Evolutionary conservation across 2,888 invertebrate species (phyloP).

Genomic region (Philaethria dido): DNA sequence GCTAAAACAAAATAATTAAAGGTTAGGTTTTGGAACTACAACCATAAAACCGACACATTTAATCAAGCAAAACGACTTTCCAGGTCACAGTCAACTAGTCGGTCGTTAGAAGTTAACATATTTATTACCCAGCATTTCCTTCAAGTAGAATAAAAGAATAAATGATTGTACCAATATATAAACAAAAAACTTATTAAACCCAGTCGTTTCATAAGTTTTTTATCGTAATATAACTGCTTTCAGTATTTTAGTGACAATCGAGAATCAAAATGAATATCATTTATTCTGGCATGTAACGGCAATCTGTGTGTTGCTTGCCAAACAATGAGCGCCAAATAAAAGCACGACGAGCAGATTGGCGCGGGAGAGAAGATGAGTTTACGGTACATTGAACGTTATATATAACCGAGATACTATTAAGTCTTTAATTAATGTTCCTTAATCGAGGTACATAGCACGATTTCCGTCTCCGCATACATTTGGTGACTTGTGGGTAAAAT

Average conservation of each 20-base stretch:
- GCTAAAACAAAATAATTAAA: no score
- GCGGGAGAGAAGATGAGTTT: slow-evolving; percentile 24
- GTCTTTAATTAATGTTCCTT: slow-evolving; percentile 32
- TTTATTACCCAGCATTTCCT: no score
- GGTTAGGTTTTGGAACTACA: no score
- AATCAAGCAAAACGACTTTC: no score
- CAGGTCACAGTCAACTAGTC: no score
- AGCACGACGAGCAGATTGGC: slow-evolving; percentile 24
- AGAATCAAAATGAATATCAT: slow-evolving; percentile 48
- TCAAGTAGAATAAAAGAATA: no score
- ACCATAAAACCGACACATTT: no score
- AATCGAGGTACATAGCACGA: slow-evolving; percentile 20
- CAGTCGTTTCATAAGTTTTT: background rate
- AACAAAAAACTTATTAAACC: background rate
- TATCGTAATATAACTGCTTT: slow-evolving; percentile 52
- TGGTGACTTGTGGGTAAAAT: slow-evolving; percentile 22
- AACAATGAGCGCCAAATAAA: slow-evolving; percentile 61
- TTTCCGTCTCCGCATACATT: slow-evolving; percentile 13
- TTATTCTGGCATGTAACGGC: slow-evolving; percentile 50
- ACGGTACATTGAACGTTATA: slow-evolving; percentile 40
- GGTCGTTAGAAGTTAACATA: no score
- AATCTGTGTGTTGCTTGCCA: slow-evolving; percentile 59
- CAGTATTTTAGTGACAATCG: slow-evolving; percentile 46
- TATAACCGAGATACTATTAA: slow-evolving; percentile 30
- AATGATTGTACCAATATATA: no score